phyloP scores from a whole-genome alignment of 2,888 invertebrate species.

The Heliconius ismenius region DNA sequence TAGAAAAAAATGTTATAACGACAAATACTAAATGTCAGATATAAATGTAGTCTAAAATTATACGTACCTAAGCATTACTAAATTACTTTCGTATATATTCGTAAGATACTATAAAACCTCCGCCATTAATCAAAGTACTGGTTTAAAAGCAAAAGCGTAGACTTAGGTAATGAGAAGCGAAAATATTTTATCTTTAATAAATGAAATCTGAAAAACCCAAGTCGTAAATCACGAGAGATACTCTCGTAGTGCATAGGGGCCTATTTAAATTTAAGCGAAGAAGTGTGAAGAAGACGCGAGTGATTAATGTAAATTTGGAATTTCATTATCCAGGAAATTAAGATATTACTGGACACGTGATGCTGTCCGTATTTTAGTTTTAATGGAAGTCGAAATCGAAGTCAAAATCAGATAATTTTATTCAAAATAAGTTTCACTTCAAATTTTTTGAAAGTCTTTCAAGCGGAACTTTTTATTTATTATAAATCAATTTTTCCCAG shows the following conservation, averaged over 20 bases:
- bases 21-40: slow-evolving; percentile 10
- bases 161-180: slow-evolving; percentile 21
- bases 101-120: slow-evolving; percentile 18
- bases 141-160: slow-evolving; percentile 6
- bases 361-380: slow-evolving; percentile 9
- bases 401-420: no score
- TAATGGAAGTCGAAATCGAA: slow-evolving; percentile 37
- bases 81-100: slow-evolving; percentile 17
- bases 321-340: slow-evolving; percentile 72
- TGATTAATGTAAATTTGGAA: slow-evolving; percentile 70
- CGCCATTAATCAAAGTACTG: slow-evolving; percentile 22
- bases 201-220: slow-evolving; percentile 41
- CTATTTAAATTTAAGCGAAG: slow-evolving; percentile 76
- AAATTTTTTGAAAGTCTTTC: no score
- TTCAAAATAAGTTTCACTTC: no score
- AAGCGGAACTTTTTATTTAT: no score
- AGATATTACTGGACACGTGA: slow-evolving; percentile 61
- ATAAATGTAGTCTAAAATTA: slow-evolving; percentile 13
- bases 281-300: slow-evolving; percentile 69
- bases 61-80: slow-evolving; percentile 16
- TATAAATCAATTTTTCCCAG: no score
- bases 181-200: slow-evolving; percentile 27
- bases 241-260: slow-evolving; percentile 57
- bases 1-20: slow-evolving; percentile 9
- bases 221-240: slow-evolving; percentile 67